Conservation (phyloP, 2,797 vertebrate species). For the Rhinogobio ventralis region DNA sequence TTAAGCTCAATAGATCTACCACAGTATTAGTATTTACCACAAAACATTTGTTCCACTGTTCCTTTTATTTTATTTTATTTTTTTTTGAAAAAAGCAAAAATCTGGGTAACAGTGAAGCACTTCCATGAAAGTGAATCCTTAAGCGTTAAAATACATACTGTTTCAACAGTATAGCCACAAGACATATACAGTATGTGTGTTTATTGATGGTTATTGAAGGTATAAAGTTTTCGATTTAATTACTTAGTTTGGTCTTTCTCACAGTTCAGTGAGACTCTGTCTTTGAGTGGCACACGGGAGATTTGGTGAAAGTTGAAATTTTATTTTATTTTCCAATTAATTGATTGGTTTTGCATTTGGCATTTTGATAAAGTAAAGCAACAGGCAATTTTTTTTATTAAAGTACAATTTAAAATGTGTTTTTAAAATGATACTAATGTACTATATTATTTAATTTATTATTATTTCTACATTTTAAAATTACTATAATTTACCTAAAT, state of each 20-base stretch:
- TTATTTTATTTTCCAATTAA: neutral
- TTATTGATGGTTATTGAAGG: neutral
- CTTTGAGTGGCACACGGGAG: neutral
- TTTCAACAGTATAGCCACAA: neutral
- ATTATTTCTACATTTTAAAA: neutral
- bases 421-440: neutral
- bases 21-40: neutral
- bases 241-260: neutral
- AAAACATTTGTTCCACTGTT: neutral
- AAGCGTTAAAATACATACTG: neutral
- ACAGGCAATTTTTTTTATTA: neutral
- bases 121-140: neutral
- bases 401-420: neutral
- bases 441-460: neutral
- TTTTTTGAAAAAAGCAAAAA: neutral
- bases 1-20: neutral
- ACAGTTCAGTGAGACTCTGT: neutral
- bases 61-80: too few relatives aligned
- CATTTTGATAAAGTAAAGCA: conserved; percentile 1
- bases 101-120: neutral
- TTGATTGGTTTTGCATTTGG: neutral
- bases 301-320: neutral
- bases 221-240: neutral
- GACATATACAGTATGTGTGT: neutral
- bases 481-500: neutral